A percentile compares a stretch with the other conserved stretches of the same genome.
These are phyloP conservation scores for Tenthredo scrophulariae DNA, from an alignment of 2,888 invertebrate species.

Conservation along the genomic window DNA sequence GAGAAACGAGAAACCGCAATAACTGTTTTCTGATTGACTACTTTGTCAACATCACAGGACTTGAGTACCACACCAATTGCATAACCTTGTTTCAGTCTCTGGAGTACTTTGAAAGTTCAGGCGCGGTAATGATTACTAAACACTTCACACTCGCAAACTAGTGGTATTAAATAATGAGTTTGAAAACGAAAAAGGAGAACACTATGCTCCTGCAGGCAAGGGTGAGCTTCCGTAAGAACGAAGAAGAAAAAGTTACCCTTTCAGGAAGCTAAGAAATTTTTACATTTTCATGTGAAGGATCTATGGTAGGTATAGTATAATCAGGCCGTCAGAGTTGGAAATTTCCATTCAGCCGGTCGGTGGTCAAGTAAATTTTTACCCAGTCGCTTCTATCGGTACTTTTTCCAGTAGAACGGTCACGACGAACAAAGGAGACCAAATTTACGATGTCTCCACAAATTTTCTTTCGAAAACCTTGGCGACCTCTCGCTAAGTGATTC, in stretches of 20 bases:
- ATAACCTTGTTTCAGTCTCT: not conserved
- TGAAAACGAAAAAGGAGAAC: not conserved
- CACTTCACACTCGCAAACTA: not conserved
- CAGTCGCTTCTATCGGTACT: not conserved
- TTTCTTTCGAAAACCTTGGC: slow-evolving; percentile 29
- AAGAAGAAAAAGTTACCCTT: not conserved
- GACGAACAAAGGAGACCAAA: slow-evolving; percentile 26
- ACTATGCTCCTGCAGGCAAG: not conserved
- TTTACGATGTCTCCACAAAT: slow-evolving; percentile 31
- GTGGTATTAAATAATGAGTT: not conserved
- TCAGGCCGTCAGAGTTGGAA: not conserved
- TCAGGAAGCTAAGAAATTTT: not conserved
- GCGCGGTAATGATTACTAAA: not conserved
- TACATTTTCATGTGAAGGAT: not conserved
- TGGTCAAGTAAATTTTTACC: slow-evolving; percentile 31
- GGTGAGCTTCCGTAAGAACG: not conserved
- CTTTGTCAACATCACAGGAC: slow-evolving; percentile 14
- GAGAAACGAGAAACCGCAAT: not conserved
- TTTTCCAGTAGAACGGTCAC: not conserved
- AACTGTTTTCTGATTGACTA: slow-evolving; percentile 5
- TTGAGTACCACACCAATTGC: slow-evolving; percentile 13
- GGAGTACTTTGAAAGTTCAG: not conserved
- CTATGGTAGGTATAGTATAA: not conserved
- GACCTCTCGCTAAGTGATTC: slow-evolving; percentile 43
- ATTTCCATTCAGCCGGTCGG: not conserved